phyloP scores from a whole-genome alignment of 1,140 invertebrate species.

The Caenorhabditis inopinata region DNA sequence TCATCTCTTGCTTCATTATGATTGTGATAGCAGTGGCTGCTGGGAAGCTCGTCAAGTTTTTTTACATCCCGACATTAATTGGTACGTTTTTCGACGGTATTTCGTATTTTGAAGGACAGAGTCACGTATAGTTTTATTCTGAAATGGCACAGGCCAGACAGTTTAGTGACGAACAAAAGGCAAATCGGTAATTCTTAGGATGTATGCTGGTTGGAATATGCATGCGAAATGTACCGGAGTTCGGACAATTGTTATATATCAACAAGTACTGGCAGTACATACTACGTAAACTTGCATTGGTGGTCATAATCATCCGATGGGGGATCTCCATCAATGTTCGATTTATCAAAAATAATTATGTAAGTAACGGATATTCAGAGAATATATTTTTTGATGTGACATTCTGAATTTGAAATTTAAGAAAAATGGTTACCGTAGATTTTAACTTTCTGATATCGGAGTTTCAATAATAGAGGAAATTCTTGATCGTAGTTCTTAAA shows the following conservation, averaged over 20 bases:
- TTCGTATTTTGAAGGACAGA: background rate
- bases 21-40: background rate
- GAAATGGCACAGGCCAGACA: background rate
- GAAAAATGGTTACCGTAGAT: too few relatives aligned
- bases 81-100: background rate
- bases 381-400: too few relatives aligned
- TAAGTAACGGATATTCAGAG: background rate
- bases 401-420: too few relatives aligned
- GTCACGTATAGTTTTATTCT: too few relatives aligned
- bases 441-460: background rate
- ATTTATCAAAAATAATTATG: slow-evolving; percentile 2
- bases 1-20: slow-evolving; percentile 22
- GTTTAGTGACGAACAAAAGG: background rate
- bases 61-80: slow-evolving; percentile 16
- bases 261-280: slow-evolving; percentile 33
- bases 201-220: slow-evolving; percentile 32
- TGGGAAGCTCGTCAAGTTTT: slow-evolving; percentile 8
- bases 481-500: background rate
- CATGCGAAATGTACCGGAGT: slow-evolving; percentile 27
- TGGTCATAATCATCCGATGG: slow-evolving; percentile 39
- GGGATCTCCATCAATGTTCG: slow-evolving; percentile 19
- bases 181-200: background rate
- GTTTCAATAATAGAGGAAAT: background rate
- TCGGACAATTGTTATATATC: slow-evolving; percentile 18
- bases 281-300: slow-evolving; percentile 25